Percentiles rank a stretch among this genome's conserved stretches.
phyloP scores from a whole-genome alignment of 2,888 invertebrate genomes.

The Phanerotoma sp. region DNA sequence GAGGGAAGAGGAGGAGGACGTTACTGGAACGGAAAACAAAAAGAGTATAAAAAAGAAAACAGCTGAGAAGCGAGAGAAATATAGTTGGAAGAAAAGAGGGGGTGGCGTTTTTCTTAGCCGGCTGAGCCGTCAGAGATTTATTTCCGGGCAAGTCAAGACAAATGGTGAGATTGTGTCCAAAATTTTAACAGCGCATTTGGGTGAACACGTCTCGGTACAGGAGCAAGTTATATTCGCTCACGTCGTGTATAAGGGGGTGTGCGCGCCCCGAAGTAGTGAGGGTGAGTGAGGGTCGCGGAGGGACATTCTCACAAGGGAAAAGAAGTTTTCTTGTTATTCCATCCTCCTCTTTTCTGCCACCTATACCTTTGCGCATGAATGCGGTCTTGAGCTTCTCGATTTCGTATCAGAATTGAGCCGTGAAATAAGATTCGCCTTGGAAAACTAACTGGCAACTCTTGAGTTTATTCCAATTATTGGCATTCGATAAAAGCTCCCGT shows the following conservation, averaged over 20 bases:
- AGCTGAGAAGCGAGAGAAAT: conserved; percentile 16
- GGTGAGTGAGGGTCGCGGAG: conserved; percentile 31
- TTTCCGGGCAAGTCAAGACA: conserved; percentile 73
- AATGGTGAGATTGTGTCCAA: conserved; percentile 78
- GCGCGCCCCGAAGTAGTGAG: conserved; percentile 17
- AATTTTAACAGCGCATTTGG: conserved; percentile 77
- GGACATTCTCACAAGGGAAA: conserved; percentile 31
- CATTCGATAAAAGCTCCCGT: conserved; percentile 40
- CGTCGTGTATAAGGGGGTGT: conserved; percentile 44
- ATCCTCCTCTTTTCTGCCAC: conserved; percentile 32
- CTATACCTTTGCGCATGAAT: conserved; percentile 34
- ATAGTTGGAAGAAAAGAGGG: conserved; percentile 47
- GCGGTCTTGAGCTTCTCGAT: conserved; percentile 46
- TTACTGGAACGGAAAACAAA: conserved; percentile 33
- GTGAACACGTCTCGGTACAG: conserved; percentile 55
- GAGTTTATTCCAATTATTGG: conserved; percentile 55
- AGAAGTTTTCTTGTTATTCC: conserved; percentile 57
- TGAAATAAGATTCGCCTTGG: conserved; percentile 53
- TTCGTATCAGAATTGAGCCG: conserved; percentile 57
- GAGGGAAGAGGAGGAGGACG: conserved; percentile 39
- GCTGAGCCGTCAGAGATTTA: conserved; percentile 64
- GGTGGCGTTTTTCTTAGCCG: conserved; percentile 62
- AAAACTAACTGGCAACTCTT: conserved; percentile 30
- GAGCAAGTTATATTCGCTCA: conserved; percentile 59
- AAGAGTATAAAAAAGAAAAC: conserved; percentile 13